phyloP scores from a whole-genome alignment of 2,113 vertebrate species.

The Myxocyprinus asiaticus region DNA sequence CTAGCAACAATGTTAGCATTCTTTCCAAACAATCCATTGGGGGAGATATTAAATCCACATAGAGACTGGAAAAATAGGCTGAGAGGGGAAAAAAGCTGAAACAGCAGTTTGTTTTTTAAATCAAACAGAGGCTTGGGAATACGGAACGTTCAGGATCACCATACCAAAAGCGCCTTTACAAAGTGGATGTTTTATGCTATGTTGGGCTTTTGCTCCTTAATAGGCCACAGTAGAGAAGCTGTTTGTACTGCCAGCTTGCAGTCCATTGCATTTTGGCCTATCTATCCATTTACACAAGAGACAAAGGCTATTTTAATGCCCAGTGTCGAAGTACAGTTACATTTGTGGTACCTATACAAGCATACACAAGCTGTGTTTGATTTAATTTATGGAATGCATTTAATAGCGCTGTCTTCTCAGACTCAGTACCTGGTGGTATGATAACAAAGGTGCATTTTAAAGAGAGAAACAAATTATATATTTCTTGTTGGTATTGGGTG shows the following conservation, averaged over 20 bases:
- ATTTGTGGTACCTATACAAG: background rate
- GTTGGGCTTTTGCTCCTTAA: slow-evolving; percentile 62
- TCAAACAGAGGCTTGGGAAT: slow-evolving; percentile 61
- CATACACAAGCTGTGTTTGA: background rate
- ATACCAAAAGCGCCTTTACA: slow-evolving; percentile 40
- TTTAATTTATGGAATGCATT: background rate
- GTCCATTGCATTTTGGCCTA: slow-evolving; percentile 59
- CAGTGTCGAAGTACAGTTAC: background rate
- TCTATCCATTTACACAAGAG: slow-evolving; percentile 51
- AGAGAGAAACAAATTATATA: background rate
- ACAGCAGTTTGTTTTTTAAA: slow-evolving; percentile 60
- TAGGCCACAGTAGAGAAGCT: slow-evolving; percentile 55
- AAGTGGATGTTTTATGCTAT: slow-evolving; percentile 64
- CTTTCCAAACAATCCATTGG: slow-evolving; percentile 58
- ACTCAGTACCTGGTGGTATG: background rate
- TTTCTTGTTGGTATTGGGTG: background rate
- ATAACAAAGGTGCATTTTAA: background rate
- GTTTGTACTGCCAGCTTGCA: slow-evolving; percentile 52
- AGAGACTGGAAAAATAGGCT: slow-evolving; percentile 50
- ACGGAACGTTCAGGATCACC: slow-evolving; percentile 51
- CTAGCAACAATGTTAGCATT: slow-evolving; percentile 51
- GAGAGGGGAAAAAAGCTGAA: slow-evolving; percentile 53
- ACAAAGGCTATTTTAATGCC: slow-evolving; percentile 45
- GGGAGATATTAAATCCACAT: slow-evolving; percentile 69
- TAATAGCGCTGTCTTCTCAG: background rate